Percentiles rank a stretch among this genome's conserved stretches.
phyloP scores from a whole-genome alignment of 2,113 vertebrate species.

The Charadrius vociferus region DNA sequence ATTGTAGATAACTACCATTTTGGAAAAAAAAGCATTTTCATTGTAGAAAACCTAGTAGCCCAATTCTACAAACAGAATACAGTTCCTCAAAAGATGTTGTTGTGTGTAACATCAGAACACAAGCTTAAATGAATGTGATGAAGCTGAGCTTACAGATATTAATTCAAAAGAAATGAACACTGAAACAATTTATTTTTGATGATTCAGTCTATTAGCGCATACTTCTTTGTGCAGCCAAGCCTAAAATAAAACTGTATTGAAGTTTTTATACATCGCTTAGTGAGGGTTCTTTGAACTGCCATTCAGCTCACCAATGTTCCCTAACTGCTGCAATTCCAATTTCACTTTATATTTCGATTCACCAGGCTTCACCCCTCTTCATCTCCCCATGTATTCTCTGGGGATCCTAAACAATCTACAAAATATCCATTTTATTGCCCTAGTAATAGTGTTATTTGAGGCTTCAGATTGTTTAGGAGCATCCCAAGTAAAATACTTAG shows the following conservation, averaged over 20 bases:
- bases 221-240: slow-evolving; percentile 24
- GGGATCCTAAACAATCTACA: not conserved
- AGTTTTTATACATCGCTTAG: not conserved
- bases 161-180: not conserved
- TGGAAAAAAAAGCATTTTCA: not conserved
- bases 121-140: not conserved
- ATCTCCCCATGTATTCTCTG: not conserved
- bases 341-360: slow-evolving; percentile 18
- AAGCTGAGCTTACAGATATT: not conserved
- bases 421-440: not conserved
- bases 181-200: not conserved
- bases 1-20: not conserved
- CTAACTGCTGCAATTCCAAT: slow-evolving; percentile 9
- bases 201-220: not conserved
- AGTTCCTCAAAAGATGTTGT: not conserved
- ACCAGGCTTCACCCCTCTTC: not conserved
- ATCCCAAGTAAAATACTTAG: not conserved
- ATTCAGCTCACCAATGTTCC: slow-evolving; percentile 1
- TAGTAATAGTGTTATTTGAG: slow-evolving; percentile 7
- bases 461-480: not conserved
- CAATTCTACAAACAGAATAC: not conserved
- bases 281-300: not conserved
- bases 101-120: not conserved
- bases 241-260: slow-evolving; percentile 8
- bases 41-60: not conserved